Evolutionary conservation across 1,140 invertebrate species (phyloP).

Genomic region (Maniola jurtina): DNA sequence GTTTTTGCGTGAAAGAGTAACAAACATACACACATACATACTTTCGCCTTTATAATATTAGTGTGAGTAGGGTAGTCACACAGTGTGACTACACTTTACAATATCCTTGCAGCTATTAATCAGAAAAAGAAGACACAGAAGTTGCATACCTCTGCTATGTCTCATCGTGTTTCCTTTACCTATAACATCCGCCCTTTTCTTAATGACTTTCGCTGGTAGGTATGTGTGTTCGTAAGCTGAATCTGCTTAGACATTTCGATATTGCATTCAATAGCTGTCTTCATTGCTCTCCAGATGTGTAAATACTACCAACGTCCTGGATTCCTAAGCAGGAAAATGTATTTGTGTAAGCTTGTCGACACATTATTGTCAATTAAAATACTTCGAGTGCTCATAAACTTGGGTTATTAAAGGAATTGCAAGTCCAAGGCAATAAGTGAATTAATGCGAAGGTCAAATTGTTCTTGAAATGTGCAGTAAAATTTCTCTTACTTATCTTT

Average conservation of each 20-base stretch:
- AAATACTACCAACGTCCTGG: constrained; percentile 45
- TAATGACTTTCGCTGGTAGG: constrained; percentile 22
- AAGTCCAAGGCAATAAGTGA: too few species aligned
- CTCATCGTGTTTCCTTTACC: constrained; percentile 13
- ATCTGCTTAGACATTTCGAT: constrained; percentile 51
- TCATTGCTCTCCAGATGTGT: constrained; percentile 61
- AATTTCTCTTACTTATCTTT: too few species aligned
- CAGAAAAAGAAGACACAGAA: too few species aligned
- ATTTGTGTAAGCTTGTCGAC: constrained; percentile 21
- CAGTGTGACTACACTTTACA: too few species aligned
- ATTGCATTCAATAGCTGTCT: constrained; percentile 56
- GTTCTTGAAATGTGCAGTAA: too few species aligned
- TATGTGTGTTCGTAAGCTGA: constrained; percentile 16
- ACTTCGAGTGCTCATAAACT: constrained; percentile 2
- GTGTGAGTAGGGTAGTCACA: too few species aligned
- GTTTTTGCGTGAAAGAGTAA: too few species aligned
- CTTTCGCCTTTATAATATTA: too few species aligned
- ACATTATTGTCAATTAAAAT: constrained; percentile 16
- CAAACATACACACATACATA: too few species aligned
- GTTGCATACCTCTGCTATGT: background rate
- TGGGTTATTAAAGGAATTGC: background rate
- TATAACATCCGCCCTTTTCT: constrained; percentile 21
- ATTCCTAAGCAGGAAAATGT: constrained; percentile 40
- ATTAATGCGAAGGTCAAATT: too few species aligned
- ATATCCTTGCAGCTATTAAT: too few species aligned